A percentile compares a stretch with the other conserved stretches of the same genome.
Conservation (phyloP, 2,888 invertebrate genomes). For the Callyntrura sp. region DNA sequence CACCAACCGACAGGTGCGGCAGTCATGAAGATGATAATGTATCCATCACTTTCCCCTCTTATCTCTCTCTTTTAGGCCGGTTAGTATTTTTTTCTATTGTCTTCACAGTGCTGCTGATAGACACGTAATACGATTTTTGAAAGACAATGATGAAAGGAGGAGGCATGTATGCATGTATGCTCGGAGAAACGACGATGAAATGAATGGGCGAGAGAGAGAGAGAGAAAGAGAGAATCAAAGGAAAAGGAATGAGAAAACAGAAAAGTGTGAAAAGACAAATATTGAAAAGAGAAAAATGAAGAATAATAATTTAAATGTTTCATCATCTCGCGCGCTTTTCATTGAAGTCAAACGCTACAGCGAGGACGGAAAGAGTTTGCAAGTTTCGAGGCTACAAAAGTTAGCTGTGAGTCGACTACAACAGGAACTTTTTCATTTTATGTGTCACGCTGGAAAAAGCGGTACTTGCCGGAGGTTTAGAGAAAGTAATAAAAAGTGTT, state of each 20-base stretch:
- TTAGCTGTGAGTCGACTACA: too few species aligned
- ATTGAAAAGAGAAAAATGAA: neutral
- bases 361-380: neutral
- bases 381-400: neutral
- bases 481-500: too few species aligned
- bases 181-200: neutral
- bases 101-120: neutral
- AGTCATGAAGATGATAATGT: constrained; percentile 3
- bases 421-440: neutral
- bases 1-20: neutral
- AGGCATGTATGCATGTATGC: neutral
- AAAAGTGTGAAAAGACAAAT: constrained; percentile 5
- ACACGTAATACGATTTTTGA: neutral
- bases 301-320: neutral
- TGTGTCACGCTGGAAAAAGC: neutral
- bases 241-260: neutral
- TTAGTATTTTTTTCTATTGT: neutral
- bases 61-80: neutral
- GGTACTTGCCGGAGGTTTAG: too few species aligned
- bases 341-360: neutral
- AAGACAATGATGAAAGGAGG: constrained; percentile 4
- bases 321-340: neutral
- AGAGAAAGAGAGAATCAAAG: neutral
- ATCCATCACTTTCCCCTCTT: constrained; percentile 33
- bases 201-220: neutral